Percentiles rank a stretch among this genome's conserved stretches.
Evolutionary conservation across 2,888 invertebrate species (phyloP).

Genomic region (Drosophila anomalata): DNA sequence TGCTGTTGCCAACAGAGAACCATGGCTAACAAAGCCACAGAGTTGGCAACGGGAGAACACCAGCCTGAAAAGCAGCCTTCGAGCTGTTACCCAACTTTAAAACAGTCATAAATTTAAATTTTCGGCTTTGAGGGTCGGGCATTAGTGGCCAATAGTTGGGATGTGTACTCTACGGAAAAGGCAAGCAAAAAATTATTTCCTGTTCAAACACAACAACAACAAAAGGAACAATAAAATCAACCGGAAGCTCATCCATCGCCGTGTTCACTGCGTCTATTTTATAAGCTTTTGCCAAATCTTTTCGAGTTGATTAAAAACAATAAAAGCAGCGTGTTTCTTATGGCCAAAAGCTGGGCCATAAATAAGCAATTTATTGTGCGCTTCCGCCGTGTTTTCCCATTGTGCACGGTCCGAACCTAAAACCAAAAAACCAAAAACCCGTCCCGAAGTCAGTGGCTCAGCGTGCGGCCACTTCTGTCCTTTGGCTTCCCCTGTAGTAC

Average conservation of each 20-base stretch:
- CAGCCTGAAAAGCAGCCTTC: constrained; percentile 21
- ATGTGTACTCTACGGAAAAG: constrained; percentile 14
- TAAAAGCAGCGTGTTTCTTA: constrained; percentile 79
- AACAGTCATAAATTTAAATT: constrained; percentile 58
- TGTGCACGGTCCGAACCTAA: constrained; percentile 40
- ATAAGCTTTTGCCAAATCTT: constrained; percentile 75
- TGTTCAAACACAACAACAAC: constrained; percentile 45
- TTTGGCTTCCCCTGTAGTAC: constrained; percentile 18
- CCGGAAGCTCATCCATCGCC: constrained; percentile 69
- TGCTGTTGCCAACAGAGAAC: not conserved
- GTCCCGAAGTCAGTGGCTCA: constrained; percentile 50
- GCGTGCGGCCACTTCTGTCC: constrained; percentile 58
- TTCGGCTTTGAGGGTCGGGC: constrained; percentile 14
- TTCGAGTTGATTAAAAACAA: constrained; percentile 82
- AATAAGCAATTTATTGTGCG: constrained; percentile 82
- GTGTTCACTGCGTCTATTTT: constrained; percentile 69
- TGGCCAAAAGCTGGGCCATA: constrained; percentile 79
- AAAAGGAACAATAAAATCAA: constrained; percentile 33
- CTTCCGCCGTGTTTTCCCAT: constrained; percentile 76
- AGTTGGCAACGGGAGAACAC: constrained; percentile 44
- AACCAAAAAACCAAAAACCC: constrained; percentile 7
- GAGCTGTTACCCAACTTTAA: constrained; percentile 36
- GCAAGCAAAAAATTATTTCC: constrained; percentile 67
- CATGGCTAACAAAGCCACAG: constrained; percentile 53
- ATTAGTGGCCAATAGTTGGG: constrained; percentile 45